These are phyloP conservation scores for Intellagama lesueurii DNA, from an alignment of 2,797 vertebrate species.

Conservation along the genomic window DNA sequence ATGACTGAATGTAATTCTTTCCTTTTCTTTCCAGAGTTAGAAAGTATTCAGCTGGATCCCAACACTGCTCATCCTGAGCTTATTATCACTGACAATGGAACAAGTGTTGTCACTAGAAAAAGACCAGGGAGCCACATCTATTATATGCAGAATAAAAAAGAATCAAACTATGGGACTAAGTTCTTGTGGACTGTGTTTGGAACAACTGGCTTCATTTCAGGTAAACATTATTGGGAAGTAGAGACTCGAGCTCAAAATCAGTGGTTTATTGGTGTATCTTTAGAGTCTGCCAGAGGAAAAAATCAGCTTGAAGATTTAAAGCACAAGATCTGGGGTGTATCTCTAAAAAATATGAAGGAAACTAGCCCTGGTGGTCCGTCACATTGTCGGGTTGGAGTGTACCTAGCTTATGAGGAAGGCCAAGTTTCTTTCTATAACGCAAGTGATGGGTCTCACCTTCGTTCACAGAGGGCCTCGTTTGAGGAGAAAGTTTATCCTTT, in stretches of 20 bases:
- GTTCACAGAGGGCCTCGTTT: background rate
- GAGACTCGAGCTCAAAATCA: background rate
- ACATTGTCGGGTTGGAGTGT: background rate
- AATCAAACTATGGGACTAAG: too few relatives aligned
- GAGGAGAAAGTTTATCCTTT: background rate
- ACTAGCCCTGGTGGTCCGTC: background rate
- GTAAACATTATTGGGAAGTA: slow-evolving; percentile 7
- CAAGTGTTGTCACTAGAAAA: background rate
- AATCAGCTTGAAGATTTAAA: background rate
- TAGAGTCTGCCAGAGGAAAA: background rate
- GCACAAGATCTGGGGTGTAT: background rate
- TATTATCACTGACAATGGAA: background rate
- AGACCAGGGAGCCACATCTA: too few relatives aligned
- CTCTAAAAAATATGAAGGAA: background rate
- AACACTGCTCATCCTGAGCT: background rate
- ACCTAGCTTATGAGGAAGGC: background rate
- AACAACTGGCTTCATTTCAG: background rate
- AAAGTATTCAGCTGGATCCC: background rate
- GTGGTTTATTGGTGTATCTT: background rate
- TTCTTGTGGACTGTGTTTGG: background rate
- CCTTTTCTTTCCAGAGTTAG: background rate
- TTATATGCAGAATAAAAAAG: too few relatives aligned
- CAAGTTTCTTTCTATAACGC: slow-evolving; percentile 9
- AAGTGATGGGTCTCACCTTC: background rate
- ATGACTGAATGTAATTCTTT: too few relatives aligned